Base-by-base conservation (phyloP, 2,113 vertebrate genomes). In the Thalassarche chlororhynchos region DNA sequence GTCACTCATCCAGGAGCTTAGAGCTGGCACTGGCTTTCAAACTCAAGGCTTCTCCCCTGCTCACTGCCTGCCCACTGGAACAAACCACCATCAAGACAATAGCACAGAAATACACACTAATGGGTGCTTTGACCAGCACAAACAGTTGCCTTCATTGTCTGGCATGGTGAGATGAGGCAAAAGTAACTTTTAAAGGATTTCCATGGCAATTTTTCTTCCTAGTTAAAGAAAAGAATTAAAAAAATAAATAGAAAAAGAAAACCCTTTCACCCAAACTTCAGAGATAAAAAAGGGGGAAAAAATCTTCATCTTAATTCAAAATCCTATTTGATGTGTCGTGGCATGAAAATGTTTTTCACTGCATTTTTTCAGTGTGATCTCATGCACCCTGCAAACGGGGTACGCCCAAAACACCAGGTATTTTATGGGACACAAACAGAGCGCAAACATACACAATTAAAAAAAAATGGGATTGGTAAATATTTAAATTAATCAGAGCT, bases 341-440 rank as follows among this genome's bases (percentile, higher is more conserved):
- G 99, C 99, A 99, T 90, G 99, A 99, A 99, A 98, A 98, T 99
- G 98, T 99, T 99, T 99, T 99, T 99, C 98, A 98, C 98, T 98
- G 98, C 98, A 99, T 99, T 99, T 99, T 99, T 99, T 97, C 98
- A 98, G 98, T 97, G 98, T 99, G 99, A 99, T 98, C 98, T 99
- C 99, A 99, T 98, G 95, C 98, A 81, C 97, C 96, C 98, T 93
- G 96, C 96, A 93, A 97, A 98, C 74, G 98, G 98, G 94, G 99
- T 99, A 99, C 99, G 98, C 99, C 99, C 99, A 99, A 76, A 91
- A 93, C 96, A 98, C 98, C 97, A 98, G 98, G 98, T 98, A 98
- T 98, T 98, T 98, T 97, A 98, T 94, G 98, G 98, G 97, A 98
- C 98, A 97, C 98, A 98, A 96, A 98, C 97, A 98, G 94, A 96